phyloP scores from a whole-genome alignment of 1,140 invertebrate species.

The Drosophila bocki region DNA sequence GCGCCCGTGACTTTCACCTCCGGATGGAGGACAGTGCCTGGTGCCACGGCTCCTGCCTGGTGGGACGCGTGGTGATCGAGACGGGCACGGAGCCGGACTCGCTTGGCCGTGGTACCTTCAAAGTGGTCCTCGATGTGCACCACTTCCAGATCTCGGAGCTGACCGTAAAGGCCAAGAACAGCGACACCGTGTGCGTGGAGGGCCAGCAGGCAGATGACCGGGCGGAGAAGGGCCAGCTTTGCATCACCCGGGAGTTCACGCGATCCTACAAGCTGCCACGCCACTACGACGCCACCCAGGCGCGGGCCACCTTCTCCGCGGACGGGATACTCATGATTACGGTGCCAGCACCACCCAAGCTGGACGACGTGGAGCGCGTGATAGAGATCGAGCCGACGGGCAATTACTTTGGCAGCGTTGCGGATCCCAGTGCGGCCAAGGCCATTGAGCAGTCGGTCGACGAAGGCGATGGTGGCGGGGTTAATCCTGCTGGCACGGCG shows the following conservation, averaged over 20 bases:
- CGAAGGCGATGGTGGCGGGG: slow-evolving; percentile 52
- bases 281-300: slow-evolving; percentile 79
- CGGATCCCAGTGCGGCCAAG: slow-evolving; percentile 66
- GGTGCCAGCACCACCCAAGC: slow-evolving; percentile 77
- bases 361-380: slow-evolving; percentile 80
- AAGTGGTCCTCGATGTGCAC: slow-evolving; percentile 79
- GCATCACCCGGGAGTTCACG: slow-evolving; percentile 75
- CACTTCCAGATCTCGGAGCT: slow-evolving; percentile 75
- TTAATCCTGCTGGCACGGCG: slow-evolving; percentile 65
- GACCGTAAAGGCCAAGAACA: slow-evolving; percentile 75
- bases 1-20: slow-evolving; percentile 73
- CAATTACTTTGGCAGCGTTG: slow-evolving; percentile 76
- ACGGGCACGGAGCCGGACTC: slow-evolving; percentile 73
- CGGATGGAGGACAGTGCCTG: slow-evolving; percentile 74
- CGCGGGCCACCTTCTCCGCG: slow-evolving; percentile 76
- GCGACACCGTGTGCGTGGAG: slow-evolving; percentile 73
- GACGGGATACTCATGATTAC: slow-evolving; percentile 81
- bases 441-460: slow-evolving; percentile 65
- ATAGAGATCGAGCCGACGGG: slow-evolving; percentile 77
- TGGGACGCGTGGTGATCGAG: slow-evolving; percentile 72
- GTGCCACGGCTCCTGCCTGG: slow-evolving; percentile 79
- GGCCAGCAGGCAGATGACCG: slow-evolving; percentile 76
- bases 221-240: slow-evolving; percentile 65
- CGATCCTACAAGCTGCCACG: slow-evolving; percentile 78
- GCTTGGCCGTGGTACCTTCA: slow-evolving; percentile 75